phyloP scores from a whole-genome alignment of 2,113 vertebrate species.

The Rattus rattus region DNA sequence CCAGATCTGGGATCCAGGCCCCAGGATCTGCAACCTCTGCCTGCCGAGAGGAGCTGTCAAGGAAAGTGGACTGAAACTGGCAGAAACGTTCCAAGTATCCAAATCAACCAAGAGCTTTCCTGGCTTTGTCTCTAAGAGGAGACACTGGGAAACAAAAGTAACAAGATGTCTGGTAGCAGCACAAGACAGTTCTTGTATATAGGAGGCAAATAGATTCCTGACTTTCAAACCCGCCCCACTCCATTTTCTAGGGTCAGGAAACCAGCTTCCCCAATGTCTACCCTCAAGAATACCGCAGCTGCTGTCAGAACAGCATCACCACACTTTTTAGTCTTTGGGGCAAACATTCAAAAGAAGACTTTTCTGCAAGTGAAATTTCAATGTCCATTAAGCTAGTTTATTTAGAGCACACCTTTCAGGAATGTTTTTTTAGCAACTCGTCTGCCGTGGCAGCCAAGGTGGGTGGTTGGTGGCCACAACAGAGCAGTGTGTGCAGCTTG shows the following conservation, averaged over 20 bases:
- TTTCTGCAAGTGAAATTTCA: neutral
- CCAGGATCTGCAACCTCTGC: neutral
- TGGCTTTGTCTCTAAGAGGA: neutral
- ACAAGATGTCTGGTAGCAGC: neutral
- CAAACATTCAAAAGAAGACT: neutral
- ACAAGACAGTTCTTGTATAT: neutral
- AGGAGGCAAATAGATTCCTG: neutral
- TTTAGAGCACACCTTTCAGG: neutral
- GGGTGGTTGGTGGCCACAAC: neutral
- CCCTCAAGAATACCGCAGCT: neutral
- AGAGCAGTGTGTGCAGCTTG: neutral
- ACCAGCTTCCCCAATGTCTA: neutral
- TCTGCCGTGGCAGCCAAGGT: neutral
- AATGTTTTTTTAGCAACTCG: neutral
- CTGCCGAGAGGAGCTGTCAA: neutral
- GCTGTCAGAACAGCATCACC: too few species aligned
- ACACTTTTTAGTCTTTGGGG: neutral
- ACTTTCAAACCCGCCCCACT: neutral
- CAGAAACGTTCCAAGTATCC: neutral
- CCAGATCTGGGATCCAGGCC: accelerated
- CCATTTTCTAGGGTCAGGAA: neutral
- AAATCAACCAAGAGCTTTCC: neutral
- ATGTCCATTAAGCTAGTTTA: neutral
- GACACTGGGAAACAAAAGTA: neutral
- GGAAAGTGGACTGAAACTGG: neutral